Evolutionary conservation across 2,888 invertebrate species (phyloP).

Genomic region (Blastobasis adustella): DNA sequence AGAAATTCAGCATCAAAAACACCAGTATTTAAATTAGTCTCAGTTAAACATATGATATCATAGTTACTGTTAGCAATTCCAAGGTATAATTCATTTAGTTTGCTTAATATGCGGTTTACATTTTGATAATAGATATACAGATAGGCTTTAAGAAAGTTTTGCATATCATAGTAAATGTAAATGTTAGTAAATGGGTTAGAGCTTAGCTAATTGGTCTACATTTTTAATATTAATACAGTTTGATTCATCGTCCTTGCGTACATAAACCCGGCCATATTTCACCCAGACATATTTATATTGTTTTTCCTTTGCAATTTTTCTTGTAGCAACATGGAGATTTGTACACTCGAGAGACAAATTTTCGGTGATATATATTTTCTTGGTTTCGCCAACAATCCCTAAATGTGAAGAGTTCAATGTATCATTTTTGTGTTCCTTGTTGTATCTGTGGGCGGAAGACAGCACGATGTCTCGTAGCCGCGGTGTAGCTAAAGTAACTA

Average conservation of each 20-base stretch:
- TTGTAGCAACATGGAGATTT: slow-evolving; percentile 1
- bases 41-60: slow-evolving; percentile 5
- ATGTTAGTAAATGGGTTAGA: neutral
- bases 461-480: slow-evolving; percentile 12
- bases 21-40: slow-evolving; percentile 4
- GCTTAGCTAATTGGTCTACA: neutral
- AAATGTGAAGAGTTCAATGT: slow-evolving; percentile 5
- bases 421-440: slow-evolving; percentile 6
- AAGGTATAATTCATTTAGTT: slow-evolving; percentile 3
- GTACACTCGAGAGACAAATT: slow-evolving; percentile 10
- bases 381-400: slow-evolving; percentile 5
- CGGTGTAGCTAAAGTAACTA: slow-evolving; percentile 6
- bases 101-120: slow-evolving; percentile 6
- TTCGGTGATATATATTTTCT: slow-evolving; percentile 8
- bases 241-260: slow-evolving; percentile 2
- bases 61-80: slow-evolving; percentile 1
- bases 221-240: slow-evolving; percentile 1
- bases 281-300: slow-evolving; percentile 7
- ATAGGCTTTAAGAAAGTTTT: neutral
- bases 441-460: slow-evolving; percentile 10
- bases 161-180: neutral
- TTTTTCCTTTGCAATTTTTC: neutral
- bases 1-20: slow-evolving; percentile 4
- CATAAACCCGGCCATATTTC: slow-evolving; percentile 2
- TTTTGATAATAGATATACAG: slow-evolving; percentile 2